Evolutionary conservation across 2,797 vertebrate species (phyloP).

Genomic region (Peromyscus nudipes): DNA sequence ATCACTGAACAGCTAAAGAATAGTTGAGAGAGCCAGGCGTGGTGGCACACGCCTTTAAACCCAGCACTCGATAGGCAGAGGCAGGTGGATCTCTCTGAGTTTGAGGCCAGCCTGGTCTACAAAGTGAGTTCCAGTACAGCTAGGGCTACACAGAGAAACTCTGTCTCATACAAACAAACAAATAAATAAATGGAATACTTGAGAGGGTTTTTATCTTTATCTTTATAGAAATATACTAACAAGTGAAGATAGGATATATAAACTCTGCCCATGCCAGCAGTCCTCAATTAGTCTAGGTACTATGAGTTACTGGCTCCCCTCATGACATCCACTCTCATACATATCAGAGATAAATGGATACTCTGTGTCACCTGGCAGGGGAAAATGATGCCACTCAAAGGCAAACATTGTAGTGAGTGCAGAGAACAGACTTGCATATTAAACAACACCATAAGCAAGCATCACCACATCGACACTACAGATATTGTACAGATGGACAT

Average conservation of each 20-base stretch:
- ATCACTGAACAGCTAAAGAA: neutral
- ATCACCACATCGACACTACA: neutral
- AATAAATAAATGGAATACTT: neutral
- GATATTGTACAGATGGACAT: neutral
- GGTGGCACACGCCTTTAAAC: neutral
- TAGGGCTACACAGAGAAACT: neutral
- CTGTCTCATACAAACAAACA: neutral
- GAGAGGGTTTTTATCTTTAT: neutral
- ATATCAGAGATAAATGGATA: neutral
- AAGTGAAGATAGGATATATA: neutral
- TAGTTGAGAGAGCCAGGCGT: neutral
- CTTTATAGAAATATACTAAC: constrained; percentile 1
- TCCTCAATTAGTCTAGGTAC: neutral
- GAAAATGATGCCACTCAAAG: neutral
- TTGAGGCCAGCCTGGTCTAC: neutral
- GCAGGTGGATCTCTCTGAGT: neutral
- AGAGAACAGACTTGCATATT: neutral
- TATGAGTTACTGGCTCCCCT: neutral
- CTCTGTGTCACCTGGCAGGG: neutral
- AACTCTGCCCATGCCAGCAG: neutral
- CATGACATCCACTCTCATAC: neutral
- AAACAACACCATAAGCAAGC: neutral
- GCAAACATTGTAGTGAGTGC: neutral
- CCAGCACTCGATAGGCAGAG: neutral
- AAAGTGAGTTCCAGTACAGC: neutral